Conservation (phyloP, 2,113 vertebrate species). For the Microcebus tavaratra region DNA sequence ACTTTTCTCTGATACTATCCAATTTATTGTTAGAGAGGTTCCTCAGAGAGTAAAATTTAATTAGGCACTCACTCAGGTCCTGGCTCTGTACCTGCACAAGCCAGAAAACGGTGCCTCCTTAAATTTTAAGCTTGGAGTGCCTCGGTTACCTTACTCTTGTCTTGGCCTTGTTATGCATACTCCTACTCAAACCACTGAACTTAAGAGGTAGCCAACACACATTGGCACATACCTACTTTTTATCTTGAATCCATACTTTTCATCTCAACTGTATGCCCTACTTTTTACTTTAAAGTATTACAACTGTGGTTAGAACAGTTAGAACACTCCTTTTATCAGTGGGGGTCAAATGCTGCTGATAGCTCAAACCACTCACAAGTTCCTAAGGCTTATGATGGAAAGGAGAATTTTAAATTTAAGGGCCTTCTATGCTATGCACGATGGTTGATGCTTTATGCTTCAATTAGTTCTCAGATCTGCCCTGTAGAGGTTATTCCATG, state of each 20-base stretch:
- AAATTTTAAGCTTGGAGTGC: not conserved
- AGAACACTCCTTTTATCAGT: not conserved
- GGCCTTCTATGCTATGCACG: not conserved
- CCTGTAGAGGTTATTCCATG: not conserved
- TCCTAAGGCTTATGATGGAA: not conserved
- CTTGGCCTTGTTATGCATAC: not conserved
- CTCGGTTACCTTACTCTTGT: not conserved
- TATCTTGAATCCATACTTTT: not conserved
- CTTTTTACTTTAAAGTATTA: slow-evolving; percentile 4
- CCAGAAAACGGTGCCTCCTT: not conserved
- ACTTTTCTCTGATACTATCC: not conserved
- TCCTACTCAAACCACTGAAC: not conserved
- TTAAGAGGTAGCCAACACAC: not conserved
- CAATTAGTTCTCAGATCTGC: not conserved
- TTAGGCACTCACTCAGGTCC: not conserved
- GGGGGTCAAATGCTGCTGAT: not conserved
- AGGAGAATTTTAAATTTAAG: not conserved
- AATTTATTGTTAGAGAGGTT: not conserved
- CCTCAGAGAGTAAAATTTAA: not conserved
- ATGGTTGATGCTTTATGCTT: not conserved
- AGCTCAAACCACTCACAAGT: not conserved
- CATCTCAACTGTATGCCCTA: not conserved
- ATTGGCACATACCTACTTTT: not conserved
- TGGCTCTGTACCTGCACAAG: not conserved
- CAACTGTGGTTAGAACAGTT: not conserved